Evolutionary conservation across 2,113 vertebrate species (phyloP).

Genomic region (Proteles cristata): DNA sequence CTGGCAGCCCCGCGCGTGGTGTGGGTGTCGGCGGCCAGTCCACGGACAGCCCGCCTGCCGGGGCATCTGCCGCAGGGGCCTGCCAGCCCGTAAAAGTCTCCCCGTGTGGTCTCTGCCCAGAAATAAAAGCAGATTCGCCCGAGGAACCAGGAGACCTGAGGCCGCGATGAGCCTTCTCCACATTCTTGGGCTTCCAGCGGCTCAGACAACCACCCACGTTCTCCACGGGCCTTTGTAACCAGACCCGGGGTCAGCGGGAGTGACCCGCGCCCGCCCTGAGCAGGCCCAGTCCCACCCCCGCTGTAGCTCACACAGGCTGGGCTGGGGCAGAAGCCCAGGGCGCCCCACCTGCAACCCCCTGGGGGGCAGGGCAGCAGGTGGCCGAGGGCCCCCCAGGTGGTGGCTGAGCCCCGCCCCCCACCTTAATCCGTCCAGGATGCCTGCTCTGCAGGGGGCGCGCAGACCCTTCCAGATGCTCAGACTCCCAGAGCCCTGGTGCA

Average conservation of each 20-base stretch:
- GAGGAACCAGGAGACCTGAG: background rate
- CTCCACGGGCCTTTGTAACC: background rate
- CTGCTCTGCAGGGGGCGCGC: accelerated
- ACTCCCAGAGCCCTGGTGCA: background rate
- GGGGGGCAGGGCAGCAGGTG: background rate
- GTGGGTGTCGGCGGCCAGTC: background rate
- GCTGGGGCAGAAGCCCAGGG: background rate
- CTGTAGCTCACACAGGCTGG: background rate
- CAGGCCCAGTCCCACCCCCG: background rate
- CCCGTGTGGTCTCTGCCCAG: background rate
- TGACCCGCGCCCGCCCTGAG: background rate
- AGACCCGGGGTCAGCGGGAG: background rate
- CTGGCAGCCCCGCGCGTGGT: accelerated
- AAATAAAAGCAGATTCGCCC: background rate
- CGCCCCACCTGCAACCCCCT: background rate
- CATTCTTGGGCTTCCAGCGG: conserved; percentile 44
- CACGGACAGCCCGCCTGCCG: too few relatives aligned
- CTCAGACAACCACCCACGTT: background rate
- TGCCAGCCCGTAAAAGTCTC: background rate
- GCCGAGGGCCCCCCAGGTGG: background rate
- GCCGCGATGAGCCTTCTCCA: background rate
- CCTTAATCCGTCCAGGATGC: background rate
- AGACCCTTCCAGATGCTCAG: accelerated
- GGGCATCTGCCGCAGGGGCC: background rate
- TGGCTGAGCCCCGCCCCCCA: background rate